Percentiles rank a stretch among this genome's conserved stretches.
Evolutionary conservation across 1,140 invertebrate genomes (phyloP).

Genomic region (Sminthurides bifidus): DNA sequence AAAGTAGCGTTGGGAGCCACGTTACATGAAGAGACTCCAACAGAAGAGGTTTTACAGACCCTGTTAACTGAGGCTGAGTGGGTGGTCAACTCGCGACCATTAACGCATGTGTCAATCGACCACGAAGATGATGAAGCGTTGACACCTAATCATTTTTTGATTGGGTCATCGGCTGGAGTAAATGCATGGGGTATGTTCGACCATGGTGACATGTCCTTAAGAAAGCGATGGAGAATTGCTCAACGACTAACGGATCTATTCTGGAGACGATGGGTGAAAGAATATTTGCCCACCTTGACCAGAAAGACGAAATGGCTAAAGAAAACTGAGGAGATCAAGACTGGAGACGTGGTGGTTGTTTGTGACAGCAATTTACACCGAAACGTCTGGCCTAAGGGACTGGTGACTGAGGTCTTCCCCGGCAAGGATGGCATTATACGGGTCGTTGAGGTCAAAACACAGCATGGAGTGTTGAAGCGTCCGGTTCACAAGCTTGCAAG

Average conservation of each 20-base stretch:
- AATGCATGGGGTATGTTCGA: neutral
- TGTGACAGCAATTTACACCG: constrained; percentile 12
- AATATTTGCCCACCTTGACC: constrained; percentile 24
- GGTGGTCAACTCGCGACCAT: constrained; percentile 33
- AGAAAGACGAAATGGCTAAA: constrained; percentile 17
- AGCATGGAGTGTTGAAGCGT: neutral
- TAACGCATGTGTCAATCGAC: constrained; percentile 31
- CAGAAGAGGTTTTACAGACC: constrained; percentile 33
- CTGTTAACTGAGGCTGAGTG: constrained; percentile 32
- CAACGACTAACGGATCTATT: constrained; percentile 17
- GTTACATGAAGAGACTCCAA: constrained; percentile 8
- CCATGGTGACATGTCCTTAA: neutral
- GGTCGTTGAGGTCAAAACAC: constrained; percentile 11
- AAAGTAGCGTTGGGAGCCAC: constrained; percentile 31
- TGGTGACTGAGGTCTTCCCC: neutral
- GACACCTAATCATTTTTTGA: constrained; percentile 32
- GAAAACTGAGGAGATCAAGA: neutral
- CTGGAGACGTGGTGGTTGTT: constrained; percentile 25
- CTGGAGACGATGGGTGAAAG: constrained; percentile 19
- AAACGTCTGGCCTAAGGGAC: constrained; percentile 18
- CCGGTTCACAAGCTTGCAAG: constrained; percentile 2
- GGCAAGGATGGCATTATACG: constrained; percentile 12
- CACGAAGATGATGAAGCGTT: constrained; percentile 33
- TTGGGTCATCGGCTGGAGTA: constrained; percentile 4
- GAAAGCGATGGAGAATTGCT: constrained; percentile 12